Evolutionary conservation across 2,888 invertebrate genomes (phyloP), one percentile per base, ranked within the genome.

Genomic region (Pachydiplax longipennis): DNA sequence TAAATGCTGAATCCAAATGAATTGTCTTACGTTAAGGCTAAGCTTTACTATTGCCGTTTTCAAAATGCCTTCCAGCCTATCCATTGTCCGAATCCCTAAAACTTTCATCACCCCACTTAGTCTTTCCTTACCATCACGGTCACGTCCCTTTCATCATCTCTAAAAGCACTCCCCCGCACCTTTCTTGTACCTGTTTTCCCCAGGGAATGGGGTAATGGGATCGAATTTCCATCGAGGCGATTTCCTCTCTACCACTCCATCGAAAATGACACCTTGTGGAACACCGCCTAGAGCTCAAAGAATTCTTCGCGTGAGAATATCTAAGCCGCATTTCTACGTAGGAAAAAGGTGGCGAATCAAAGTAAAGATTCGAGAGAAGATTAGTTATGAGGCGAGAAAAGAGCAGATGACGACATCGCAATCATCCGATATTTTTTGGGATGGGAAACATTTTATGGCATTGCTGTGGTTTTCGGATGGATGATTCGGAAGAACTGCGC

Each of bases 151-250:
- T 82, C 81, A 82, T 82, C 81, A 44, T 82, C 81, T 82, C 81
- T 10, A 44, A 81, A 81, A 82, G 81, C 18, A 82, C 81, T n/a
- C 44, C 81, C 44, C 40, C 81, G 44, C 44, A 44, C 81, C 81
- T 13, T 82, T 82, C 48, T 44, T 25, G n/a, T 82, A 44, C 81
- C 81, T 82, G 13, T 82, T 82, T 82, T 82, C 81, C 81, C 81
- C 44, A 82, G 81, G 81, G 81, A 82, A 82, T 82, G 44, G 81
- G 81, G 48, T 48, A 48, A 25, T 48, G 48, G 13, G 40, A 82
- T 82, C 81, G 81, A 82, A 82, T 82, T 82, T 82, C 81, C 81
- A 82, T 82, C 44, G 81, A 35, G 81, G 81, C 37, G 35, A 13
- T 18, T 48, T 44, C 25, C 81, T n/a, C n/a, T 44, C 81, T 37